Base-by-base conservation (phyloP, 2,888 invertebrate genomes). In the Megastigmus dorsalis region DNA sequence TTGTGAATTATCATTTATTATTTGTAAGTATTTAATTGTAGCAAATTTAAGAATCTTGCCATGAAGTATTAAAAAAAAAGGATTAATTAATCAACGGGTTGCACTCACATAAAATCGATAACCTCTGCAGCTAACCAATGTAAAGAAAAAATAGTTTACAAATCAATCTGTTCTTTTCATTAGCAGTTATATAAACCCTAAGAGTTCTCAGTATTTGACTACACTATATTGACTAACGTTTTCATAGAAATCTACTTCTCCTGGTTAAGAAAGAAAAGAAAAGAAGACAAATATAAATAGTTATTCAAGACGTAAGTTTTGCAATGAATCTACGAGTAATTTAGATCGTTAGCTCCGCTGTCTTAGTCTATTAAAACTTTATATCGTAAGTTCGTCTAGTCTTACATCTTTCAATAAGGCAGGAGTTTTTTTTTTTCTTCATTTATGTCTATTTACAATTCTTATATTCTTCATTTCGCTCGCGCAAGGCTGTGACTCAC, bases 361-460 rank as follows among this genome's bases (percentile, higher is more conserved):
- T 78, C 74, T 79, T 80, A 82, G 72, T 80, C 76, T 78, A 73
- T 79, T 82, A 79, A 73, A n/a, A 76, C 77, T 82, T 81, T 77
- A 79, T 77, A 79, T 78, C 77, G 78, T 81, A 79, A 80, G 79
- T 83, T 84, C 78, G 73, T 83, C 84, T 85, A 86, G 85, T 86
- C 85, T 86, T 86, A 84, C 82, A 83, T 83, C 50, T 74, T 67
- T 85, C 83, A 80, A 83, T 86, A 87, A 87, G 87, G 87, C 87
- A 87, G 86, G 84, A 85, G 84, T 87, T 85, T 85, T 80, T 48
- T 57, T 26, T 68, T 80, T 48, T 57, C 36, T 68, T 69, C 30
- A 50, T 48, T 65, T 71, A 55, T 71, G 9, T n/a, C n/a, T 84
- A 84, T 84, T 81, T 82, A 83, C 83, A 84, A 66, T 81, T 80